Conservation (phyloP, 2,888 invertebrate genomes). For the Trachelus troglodyta region DNA sequence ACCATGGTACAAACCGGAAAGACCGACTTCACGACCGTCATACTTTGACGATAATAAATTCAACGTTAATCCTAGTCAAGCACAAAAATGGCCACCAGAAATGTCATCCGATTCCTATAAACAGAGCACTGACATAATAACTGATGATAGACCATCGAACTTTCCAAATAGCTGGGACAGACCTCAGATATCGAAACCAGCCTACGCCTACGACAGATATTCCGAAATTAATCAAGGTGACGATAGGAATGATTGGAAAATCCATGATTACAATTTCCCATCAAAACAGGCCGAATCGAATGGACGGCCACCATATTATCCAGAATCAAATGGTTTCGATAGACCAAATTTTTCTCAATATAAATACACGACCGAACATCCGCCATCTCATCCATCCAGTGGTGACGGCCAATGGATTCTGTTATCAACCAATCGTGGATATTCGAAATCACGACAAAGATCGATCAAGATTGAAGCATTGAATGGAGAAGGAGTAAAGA, state of each 20-base stretch:
- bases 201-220: slow-evolving; percentile 43
- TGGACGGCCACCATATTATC: slow-evolving; percentile 36
- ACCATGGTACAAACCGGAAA: slow-evolving; percentile 39
- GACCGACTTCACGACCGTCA: slow-evolving; percentile 35
- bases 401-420: slow-evolving; percentile 84
- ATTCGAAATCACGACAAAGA: slow-evolving; percentile 65
- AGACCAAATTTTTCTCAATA: slow-evolving; percentile 68
- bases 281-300: slow-evolving; percentile 41
- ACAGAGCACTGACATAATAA: slow-evolving; percentile 67
- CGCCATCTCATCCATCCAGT: slow-evolving; percentile 72
- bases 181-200: slow-evolving; percentile 35
- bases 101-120: slow-evolving; percentile 57
- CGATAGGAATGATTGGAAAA: slow-evolving; percentile 43
- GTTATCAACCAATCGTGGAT: slow-evolving; percentile 82
- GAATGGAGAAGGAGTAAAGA: slow-evolving; percentile 37
- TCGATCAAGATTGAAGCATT: slow-evolving; percentile 61
- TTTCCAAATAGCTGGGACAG: slow-evolving; percentile 66
- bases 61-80: slow-evolving; percentile 42
- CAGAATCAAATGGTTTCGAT: slow-evolving; percentile 25
- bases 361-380: slow-evolving; percentile 63
- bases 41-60: slow-evolving; percentile 45
- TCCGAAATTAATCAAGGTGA: slow-evolving; percentile 33
- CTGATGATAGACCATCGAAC: slow-evolving; percentile 70
- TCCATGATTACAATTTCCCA: slow-evolving; percentile 42
- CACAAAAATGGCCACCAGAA: slow-evolving; percentile 65